These are phyloP conservation scores for Heterodera carotae DNA, from an alignment of 1,140 invertebrate species.

Conservation along the genomic window DNA sequence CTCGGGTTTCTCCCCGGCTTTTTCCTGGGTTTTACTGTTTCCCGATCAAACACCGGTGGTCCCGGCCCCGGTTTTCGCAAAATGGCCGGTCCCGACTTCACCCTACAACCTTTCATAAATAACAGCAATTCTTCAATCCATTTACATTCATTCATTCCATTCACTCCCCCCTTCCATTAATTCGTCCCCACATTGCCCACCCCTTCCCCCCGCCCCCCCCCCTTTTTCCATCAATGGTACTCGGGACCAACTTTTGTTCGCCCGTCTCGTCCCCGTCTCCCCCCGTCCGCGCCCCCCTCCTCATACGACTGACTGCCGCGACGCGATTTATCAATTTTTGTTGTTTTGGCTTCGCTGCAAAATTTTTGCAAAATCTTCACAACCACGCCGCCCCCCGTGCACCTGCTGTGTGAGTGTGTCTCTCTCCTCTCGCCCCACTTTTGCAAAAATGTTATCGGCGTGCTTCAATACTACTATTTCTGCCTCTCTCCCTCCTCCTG, in stretches of 20 bases:
- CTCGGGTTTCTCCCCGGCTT: too few relatives aligned
- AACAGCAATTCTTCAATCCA: background rate
- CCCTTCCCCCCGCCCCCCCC: background rate
- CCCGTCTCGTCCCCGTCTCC: background rate
- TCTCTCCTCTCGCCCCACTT: too few relatives aligned
- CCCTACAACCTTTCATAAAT: too few relatives aligned
- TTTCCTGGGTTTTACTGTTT: too few relatives aligned
- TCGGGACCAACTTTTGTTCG: background rate
- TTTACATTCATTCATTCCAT: background rate
- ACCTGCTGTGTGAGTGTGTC: background rate
- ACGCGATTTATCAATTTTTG: conserved; percentile 1
- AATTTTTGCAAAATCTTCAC: background rate
- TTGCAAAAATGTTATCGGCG: background rate
- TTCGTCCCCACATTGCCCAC: background rate
- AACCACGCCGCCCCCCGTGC: too few relatives aligned
- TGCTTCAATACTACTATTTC: background rate
- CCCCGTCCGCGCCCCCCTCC: conserved; percentile 17
- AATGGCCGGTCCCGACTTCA: too few relatives aligned
- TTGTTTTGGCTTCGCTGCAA: conserved; percentile 7
- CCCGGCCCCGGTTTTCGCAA: too few relatives aligned
- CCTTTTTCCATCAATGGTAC: background rate
- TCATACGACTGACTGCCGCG: too few relatives aligned
- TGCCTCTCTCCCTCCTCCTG: too few relatives aligned
- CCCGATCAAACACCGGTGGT: too few relatives aligned
- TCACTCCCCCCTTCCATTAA: background rate